Conservation (phyloP, 2,888 invertebrate species). For the Seira musarum region DNA sequence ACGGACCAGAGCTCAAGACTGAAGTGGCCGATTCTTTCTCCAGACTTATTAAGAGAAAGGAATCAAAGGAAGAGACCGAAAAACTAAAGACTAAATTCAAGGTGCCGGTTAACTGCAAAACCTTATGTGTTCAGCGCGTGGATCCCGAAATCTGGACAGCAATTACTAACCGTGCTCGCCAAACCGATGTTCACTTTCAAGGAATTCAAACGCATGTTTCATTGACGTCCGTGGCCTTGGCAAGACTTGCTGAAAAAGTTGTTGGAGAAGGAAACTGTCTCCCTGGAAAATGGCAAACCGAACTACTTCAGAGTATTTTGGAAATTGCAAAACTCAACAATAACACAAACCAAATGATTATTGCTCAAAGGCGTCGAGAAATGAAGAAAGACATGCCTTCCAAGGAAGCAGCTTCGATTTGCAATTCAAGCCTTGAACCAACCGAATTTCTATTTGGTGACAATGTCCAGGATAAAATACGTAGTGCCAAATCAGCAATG, state of each 20-base stretch:
- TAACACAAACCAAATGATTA: neutral
- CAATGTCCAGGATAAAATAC: neutral
- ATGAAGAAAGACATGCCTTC: neutral
- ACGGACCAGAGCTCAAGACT: neutral
- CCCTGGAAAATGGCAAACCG: neutral
- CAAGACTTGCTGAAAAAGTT: neutral
- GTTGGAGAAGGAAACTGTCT: neutral
- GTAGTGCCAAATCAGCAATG: neutral
- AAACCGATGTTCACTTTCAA: neutral
- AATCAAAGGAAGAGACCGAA: neutral
- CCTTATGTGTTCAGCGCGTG: neutral
- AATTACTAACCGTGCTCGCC: neutral
- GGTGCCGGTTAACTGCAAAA: slow-evolving; percentile 2
- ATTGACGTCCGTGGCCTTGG: neutral
- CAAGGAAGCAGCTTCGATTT: neutral
- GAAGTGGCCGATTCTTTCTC: slow-evolving; percentile 17
- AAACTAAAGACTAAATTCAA: neutral
- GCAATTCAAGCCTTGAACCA: too few relatives aligned
- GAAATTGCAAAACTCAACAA: neutral
- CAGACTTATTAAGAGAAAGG: neutral
- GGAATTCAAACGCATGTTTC: neutral
- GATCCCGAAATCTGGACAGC: neutral
- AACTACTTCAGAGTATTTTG: neutral
- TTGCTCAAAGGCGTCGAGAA: neutral
- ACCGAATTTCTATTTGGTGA: neutral